Percentiles rank a stretch among this genome's conserved stretches.
Conservation (phyloP, 2,888 invertebrate genomes). For the Ophonus ardosiacus region DNA sequence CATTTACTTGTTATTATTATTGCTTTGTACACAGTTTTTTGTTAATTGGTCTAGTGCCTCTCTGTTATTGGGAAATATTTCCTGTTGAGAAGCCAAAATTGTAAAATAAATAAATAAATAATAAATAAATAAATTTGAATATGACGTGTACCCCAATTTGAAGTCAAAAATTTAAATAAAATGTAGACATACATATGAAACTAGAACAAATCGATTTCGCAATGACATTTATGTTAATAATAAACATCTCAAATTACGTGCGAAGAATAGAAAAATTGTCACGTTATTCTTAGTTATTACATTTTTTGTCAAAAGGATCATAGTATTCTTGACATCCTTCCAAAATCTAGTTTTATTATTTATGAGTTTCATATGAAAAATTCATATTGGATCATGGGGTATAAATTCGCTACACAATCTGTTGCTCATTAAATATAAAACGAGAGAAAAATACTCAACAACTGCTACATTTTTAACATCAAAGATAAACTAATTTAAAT, state of each 20-base stretch:
- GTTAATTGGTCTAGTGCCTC: too few relatives aligned
- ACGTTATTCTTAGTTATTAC: background rate
- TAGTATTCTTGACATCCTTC: slow-evolving; percentile 20
- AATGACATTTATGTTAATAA: background rate
- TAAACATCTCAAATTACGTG: background rate
- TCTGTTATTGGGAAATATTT: too few relatives aligned
- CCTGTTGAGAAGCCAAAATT: too few relatives aligned
- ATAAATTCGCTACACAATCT: slow-evolving; percentile 48
- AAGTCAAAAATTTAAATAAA: too few relatives aligned
- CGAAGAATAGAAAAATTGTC: background rate
- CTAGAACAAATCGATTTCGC: background rate
- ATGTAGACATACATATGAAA: background rate
- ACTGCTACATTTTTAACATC: slow-evolving; percentile 56
- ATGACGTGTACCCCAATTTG: too few relatives aligned
- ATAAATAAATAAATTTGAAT: background rate
- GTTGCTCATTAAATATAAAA: slow-evolving; percentile 47
- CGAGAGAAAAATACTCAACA: slow-evolving; percentile 48
- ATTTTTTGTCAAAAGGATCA: slow-evolving; percentile 17
- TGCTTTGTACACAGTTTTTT: too few relatives aligned
- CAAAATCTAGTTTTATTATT: slow-evolving; percentile 33
- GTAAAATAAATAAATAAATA: too few relatives aligned
- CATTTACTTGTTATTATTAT: too few relatives aligned
- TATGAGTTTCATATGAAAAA: slow-evolving; percentile 43
- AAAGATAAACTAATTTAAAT: slow-evolving; percentile 56
- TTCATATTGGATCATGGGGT: slow-evolving; percentile 7